Evolutionary conservation across 2,888 invertebrate genomes (phyloP).

Genomic region (Heliothis peltigera): DNA sequence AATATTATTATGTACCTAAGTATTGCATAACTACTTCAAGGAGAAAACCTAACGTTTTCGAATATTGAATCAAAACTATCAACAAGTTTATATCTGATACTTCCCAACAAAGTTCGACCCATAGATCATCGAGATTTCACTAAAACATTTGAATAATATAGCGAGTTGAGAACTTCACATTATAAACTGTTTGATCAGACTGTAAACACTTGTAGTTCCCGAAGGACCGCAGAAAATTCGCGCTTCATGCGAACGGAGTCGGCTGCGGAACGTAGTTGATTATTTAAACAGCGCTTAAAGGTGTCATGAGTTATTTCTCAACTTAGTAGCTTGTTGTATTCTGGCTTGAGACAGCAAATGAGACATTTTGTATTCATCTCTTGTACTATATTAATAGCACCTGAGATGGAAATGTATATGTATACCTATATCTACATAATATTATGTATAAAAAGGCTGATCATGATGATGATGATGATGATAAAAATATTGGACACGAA

Average conservation of each 20-base stretch:
- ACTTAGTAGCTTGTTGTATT: background rate
- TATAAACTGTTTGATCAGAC: conserved; percentile 21
- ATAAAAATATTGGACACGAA: no score
- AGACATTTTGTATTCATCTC: background rate
- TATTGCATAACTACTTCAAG: background rate
- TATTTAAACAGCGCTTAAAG: conserved; percentile 20
- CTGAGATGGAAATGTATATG: no score
- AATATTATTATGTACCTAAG: no score
- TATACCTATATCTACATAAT: no score
- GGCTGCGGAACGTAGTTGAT: conserved; percentile 23
- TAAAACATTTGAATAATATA: conserved; percentile 29
- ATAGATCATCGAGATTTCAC: conserved; percentile 3
- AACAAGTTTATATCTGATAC: background rate
- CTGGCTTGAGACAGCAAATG: conserved; percentile 2
- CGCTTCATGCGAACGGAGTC: conserved; percentile 6
- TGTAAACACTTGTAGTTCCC: conserved; percentile 35
- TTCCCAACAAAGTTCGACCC: background rate
- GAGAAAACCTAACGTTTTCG: background rate
- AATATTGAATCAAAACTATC: no score
- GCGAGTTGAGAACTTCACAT: conserved; percentile 26
- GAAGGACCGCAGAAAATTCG: conserved; percentile 38
- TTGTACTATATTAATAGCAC: background rate
- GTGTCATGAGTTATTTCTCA: conserved; percentile 2
- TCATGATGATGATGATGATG: no score
- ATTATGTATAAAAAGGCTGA: no score